phyloP scores from a whole-genome alignment of 1,140 invertebrate genomes.

The Asbolus verrucosus region DNA sequence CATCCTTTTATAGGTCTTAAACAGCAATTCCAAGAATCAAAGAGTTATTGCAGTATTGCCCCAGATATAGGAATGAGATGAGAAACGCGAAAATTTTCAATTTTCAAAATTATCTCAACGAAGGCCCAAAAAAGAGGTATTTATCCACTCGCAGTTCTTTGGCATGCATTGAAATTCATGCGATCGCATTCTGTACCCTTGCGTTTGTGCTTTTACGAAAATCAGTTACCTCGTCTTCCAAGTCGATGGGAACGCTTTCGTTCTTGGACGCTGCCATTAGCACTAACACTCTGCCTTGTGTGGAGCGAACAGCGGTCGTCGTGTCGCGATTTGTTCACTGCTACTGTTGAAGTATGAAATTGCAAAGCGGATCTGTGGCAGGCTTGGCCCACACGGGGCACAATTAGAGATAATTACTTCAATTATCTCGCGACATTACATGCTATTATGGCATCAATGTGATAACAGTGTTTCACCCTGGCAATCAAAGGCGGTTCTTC shows the following conservation, averaged over 20 bases:
- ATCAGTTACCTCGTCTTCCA: slow-evolving; percentile 22
- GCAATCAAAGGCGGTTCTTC: slow-evolving; percentile 9
- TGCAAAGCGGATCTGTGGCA: slow-evolving; percentile 36
- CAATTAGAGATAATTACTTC: slow-evolving; percentile 42
- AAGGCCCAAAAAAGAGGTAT: no score
- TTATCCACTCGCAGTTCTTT: no score
- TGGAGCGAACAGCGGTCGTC: not conserved
- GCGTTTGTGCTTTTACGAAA: no score
- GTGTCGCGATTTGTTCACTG: slow-evolving; percentile 25
- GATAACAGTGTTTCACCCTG: not conserved
- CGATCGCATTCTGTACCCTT: no score
- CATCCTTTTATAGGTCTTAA: slow-evolving; percentile 30
- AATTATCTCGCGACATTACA: slow-evolving; percentile 41
- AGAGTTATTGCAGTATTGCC: no score
- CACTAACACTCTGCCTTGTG: slow-evolving; percentile 2
- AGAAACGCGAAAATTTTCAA: not conserved
- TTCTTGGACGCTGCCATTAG: slow-evolving; percentile 14
- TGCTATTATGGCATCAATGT: slow-evolving; percentile 27
- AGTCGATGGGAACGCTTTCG: not conserved
- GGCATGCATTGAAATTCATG: not conserved
- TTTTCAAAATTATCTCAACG: no score
- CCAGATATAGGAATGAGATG: not conserved
- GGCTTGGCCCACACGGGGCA: slow-evolving; percentile 42
- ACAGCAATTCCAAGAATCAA: slow-evolving; percentile 1
- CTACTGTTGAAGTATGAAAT: slow-evolving; percentile 22